A percentile compares a stretch with the other conserved stretches of the same genome.
These are phyloP conservation scores for Drosophila parthenogenetica DNA, from an alignment of 2,888 invertebrate species.

Conservation along the genomic window DNA sequence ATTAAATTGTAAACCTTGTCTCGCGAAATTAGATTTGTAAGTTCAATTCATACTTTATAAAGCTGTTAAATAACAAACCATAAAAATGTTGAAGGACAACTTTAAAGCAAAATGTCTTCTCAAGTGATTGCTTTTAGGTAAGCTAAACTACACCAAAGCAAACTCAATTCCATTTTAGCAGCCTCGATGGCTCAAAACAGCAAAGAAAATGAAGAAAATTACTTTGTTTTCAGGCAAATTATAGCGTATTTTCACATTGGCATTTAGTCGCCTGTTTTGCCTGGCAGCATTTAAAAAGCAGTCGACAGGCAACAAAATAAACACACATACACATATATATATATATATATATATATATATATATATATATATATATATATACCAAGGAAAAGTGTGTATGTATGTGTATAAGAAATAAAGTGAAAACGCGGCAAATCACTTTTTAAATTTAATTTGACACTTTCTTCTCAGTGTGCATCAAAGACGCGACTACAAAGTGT, in stretches of 20 bases:
- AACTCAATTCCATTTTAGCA: conserved; percentile 41
- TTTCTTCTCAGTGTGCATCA: conserved; percentile 67
- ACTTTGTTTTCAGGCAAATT: conserved; percentile 33
- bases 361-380: conserved; percentile 17
- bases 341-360: conserved; percentile 31
- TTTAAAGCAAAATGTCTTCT: conserved; percentile 3
- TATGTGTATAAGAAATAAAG: conserved; percentile 3
- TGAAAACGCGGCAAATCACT: conserved; percentile 72
- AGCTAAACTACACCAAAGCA: conserved; percentile 12
- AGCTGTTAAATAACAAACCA: too few species aligned
- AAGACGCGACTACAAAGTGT: conserved; percentile 74
- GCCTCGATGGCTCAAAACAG: conserved; percentile 5
- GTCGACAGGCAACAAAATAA: conserved; percentile 42
- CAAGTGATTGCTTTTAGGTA: conserved; percentile 12
- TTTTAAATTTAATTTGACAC: conserved; percentile 79
- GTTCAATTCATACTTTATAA: too few species aligned
- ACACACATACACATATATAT: conserved; percentile 21
- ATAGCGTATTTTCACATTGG: conserved; percentile 58
- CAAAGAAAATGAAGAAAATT: conserved; percentile 23
- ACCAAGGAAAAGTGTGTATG: conserved; percentile 4
- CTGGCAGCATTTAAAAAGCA: conserved; percentile 61
- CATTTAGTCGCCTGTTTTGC: conserved; percentile 54
- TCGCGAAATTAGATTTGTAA: too few species aligned
- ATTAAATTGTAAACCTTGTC: not conserved
- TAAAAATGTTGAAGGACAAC: not conserved